Evolutionary conservation across 2,113 vertebrate species (phyloP).

Genomic region (Aspidoscelis tigris): DNA sequence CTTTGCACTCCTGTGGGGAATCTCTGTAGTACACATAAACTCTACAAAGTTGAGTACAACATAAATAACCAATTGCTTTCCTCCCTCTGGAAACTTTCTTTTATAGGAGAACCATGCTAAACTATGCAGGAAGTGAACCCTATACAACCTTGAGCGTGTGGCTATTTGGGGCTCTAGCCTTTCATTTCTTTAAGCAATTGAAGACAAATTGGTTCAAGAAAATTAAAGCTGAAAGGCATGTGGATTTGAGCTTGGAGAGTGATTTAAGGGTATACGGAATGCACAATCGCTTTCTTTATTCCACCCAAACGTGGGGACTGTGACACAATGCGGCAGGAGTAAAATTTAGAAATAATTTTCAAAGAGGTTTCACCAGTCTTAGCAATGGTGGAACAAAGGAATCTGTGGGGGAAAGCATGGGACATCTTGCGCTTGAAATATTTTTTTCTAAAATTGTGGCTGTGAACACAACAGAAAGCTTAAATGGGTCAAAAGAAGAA

Average conservation of each 20-base stretch:
- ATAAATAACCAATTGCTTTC: neutral
- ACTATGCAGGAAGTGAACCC: neutral
- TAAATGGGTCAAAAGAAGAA: neutral
- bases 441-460: constrained; percentile 19
- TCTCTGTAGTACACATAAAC: neutral
- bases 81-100: neutral
- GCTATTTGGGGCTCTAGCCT: neutral
- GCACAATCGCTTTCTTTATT: neutral
- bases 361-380: fast-evolving
- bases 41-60: neutral
- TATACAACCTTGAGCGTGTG: neutral
- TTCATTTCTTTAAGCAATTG: neutral
- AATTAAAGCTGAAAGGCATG: neutral
- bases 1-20: constrained; percentile 1
- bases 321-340: neutral
- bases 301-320: neutral
- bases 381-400: constrained; percentile 3
- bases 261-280: neutral
- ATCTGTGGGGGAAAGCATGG: neutral
- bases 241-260: neutral
- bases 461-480: neutral
- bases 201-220: neutral
- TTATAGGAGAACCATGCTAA: neutral
- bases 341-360: fast-evolving
- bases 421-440: neutral